A percentile compares a stretch with the other conserved stretches of the same genome.
These are phyloP conservation scores for Orchesella cincta DNA, from an alignment of 1,140 invertebrate genomes.

Conservation along the genomic window DNA sequence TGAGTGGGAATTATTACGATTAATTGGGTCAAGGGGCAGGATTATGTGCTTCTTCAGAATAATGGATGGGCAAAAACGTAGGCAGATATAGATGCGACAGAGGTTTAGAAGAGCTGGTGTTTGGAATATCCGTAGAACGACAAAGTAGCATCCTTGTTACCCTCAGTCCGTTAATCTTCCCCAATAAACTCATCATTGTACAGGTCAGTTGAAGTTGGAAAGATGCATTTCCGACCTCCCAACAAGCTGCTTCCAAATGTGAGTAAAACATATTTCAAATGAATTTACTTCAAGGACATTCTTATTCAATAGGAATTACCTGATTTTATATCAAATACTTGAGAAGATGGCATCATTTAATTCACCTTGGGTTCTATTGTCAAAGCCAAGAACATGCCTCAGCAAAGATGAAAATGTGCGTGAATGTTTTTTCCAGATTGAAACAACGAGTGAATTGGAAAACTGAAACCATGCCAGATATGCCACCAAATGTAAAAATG, in stretches of 20 bases:
- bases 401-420: slow-evolving; percentile 53
- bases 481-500: slow-evolving; percentile 66
- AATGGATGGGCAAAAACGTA: no score
- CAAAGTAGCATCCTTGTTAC: no score
- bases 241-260: neutral
- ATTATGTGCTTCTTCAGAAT: no score
- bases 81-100: no score
- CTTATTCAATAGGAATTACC: slow-evolving; percentile 60
- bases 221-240: slow-evolving; percentile 56
- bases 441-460: slow-evolving; percentile 68
- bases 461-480: slow-evolving; percentile 57
- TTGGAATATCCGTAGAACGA: no score
- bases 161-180: no score
- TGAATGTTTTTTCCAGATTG: slow-evolving; percentile 60
- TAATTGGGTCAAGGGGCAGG: no score
- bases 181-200: no score
- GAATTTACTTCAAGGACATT: neutral
- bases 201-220: slow-evolving; percentile 65
- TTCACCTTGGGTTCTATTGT: slow-evolving; percentile 72
- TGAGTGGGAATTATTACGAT: no score
- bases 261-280: neutral
- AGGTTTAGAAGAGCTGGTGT: no score
- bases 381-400: neutral
- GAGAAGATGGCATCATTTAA: slow-evolving; percentile 70
- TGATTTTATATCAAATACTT: slow-evolving; percentile 66